Base-by-base conservation (phyloP, 2,888 invertebrate genomes). In the Uropetala carovei region DNA sequence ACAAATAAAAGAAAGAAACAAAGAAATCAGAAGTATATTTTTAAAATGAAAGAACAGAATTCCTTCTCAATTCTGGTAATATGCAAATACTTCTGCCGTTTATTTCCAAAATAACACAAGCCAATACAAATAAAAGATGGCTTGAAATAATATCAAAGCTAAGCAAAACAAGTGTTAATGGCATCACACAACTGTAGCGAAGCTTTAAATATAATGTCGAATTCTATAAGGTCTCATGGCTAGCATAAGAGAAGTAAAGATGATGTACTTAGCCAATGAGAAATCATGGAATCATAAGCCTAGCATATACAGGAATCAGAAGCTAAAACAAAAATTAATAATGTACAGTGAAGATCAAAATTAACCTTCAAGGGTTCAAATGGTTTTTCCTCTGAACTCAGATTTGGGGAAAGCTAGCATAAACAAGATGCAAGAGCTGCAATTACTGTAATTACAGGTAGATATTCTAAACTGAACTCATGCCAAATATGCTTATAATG, bases 391-490 rank as follows among this genome's bases (percentile, higher is more conserved):
- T 27, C 27, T 27, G 11, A 27, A 75, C 18, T 75, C 22, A 22
- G 75, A 75, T 75, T 22, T 75, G 75, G 75, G 27, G 22, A 18
- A 89, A 89, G 89, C 89, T 89, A 89, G 89, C 89, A 43, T 75
- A 68, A 86, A 89, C 64, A 89, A 60, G 64, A 89, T 89, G 64
- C 89, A 89, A 89, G 30, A 89, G 89, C 89, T 89, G 89, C 64
- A n/a, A 60, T 89, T 86, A 27, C 27, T 60, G n/a, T 43, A 89
- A 89, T 60, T 89, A 89, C 43, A 43, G 89, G 30, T 89, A 89
- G 57, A 9, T 89, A 64, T 27, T 58, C 89, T 89, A 89, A 60
- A 18, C 64, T 64, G 18, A 89, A 89, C 56, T n/a, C 89, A 89
- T 89, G 89, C 89, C 64, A 64, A 89, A 89, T 89, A 64, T 64